Evolutionary conservation across 2,113 vertebrate genomes (phyloP).

Genomic region (Bombycilla garrulus): DNA sequence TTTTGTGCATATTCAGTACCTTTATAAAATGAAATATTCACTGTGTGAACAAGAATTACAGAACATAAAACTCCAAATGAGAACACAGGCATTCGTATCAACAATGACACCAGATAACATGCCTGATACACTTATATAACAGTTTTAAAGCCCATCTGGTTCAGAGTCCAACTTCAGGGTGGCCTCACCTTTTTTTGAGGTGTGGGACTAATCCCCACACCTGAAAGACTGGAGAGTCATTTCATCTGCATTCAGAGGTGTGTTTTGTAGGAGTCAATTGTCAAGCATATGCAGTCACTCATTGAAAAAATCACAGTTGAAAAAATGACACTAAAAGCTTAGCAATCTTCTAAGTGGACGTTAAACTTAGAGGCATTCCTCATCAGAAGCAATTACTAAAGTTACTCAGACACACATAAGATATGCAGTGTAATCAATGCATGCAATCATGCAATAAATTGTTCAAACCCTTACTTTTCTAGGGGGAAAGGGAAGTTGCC

Average conservation of each 20-base stretch:
- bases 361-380: slow-evolving; percentile 3
- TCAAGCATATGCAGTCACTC: neutral
- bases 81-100: neutral
- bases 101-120: neutral
- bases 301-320: neutral
- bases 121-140: neutral
- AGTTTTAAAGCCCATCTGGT: neutral
- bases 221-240: neutral
- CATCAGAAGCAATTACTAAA: slow-evolving; percentile 9
- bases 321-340: neutral
- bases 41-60: neutral
- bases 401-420: neutral
- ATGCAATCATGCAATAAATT: slow-evolving; percentile 64
- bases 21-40: neutral
- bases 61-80: neutral
- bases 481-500: neutral
- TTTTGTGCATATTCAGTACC: neutral
- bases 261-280: neutral
- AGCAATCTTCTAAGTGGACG: neutral
- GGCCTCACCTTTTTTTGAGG: neutral
- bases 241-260: neutral
- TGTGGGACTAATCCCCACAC: neutral
- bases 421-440: slow-evolving; percentile 19
- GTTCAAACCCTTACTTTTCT: slow-evolving; percentile 5
- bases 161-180: neutral